Evolutionary conservation across 2,888 invertebrate species (phyloP).

Genomic region (Macrophya alboannulata): DNA sequence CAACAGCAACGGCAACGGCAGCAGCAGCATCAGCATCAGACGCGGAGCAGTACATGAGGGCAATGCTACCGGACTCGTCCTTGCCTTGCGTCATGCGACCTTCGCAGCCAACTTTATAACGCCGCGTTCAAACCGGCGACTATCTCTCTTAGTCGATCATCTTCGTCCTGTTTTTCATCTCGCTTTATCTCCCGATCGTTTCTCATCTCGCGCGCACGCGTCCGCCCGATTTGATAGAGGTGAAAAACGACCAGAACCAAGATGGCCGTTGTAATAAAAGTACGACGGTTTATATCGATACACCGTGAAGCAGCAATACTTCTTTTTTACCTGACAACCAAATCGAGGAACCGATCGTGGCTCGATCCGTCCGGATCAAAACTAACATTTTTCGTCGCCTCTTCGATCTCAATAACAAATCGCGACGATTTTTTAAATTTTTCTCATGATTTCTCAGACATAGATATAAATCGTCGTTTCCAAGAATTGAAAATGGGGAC

Average conservation of each 20-base stretch:
- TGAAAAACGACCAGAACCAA: slow-evolving; percentile 43
- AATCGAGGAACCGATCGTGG: not conserved
- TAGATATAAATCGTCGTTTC: too few relatives aligned
- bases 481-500: too few relatives aligned
- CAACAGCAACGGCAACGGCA: not conserved
- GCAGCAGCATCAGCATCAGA: slow-evolving; percentile 13
- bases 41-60: slow-evolving; percentile 26
- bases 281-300: not conserved
- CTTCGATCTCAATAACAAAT: not conserved
- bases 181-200: slow-evolving; percentile 28
- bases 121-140: slow-evolving; percentile 18
- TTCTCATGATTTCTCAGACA: too few relatives aligned
- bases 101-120: slow-evolving; percentile 44
- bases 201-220: slow-evolving; percentile 53
- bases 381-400: too few relatives aligned
- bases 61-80: slow-evolving; percentile 55
- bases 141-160: slow-evolving; percentile 5
- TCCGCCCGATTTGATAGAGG: slow-evolving; percentile 36
- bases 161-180: slow-evolving; percentile 19
- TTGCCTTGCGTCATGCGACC: slow-evolving; percentile 56
- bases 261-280: slow-evolving; percentile 41
- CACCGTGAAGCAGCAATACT: not conserved
- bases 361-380: not conserved
- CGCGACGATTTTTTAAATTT: not conserved
- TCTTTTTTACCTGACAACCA: not conserved